Conservation (phyloP, 2,888 invertebrate species). For the Drosophila phalerata region DNA sequence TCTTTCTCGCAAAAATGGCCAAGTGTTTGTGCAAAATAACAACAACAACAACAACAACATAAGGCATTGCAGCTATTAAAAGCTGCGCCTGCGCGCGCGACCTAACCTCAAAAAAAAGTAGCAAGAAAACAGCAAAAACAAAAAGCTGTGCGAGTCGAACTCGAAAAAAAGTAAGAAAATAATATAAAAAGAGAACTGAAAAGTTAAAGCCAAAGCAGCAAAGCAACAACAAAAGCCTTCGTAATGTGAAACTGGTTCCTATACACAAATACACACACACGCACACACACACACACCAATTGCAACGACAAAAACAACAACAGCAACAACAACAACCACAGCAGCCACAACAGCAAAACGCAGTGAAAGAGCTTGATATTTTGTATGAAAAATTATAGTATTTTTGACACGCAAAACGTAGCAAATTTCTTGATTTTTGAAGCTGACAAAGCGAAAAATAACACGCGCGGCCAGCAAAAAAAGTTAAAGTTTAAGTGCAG, state of each 20-base stretch:
- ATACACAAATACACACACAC: conserved; percentile 36
- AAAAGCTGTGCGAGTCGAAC: conserved; percentile 54
- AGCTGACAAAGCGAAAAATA: conserved; percentile 62
- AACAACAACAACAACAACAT: conserved; percentile 36
- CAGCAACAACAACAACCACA: conserved; percentile 26
- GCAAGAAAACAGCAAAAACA: conserved; percentile 13
- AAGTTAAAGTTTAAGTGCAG: conserved; percentile 28
- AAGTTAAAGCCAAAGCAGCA: conserved; percentile 39
- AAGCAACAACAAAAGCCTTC: conserved; percentile 62
- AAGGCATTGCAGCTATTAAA: conserved; percentile 43
- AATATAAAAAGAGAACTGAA: conserved; percentile 51
- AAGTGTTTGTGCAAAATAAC: conserved; percentile 57
- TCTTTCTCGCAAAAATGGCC: conserved; percentile 54
- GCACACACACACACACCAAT: conserved; percentile 33
- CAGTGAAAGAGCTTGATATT: conserved; percentile 66
- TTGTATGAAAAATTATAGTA: conserved; percentile 29
- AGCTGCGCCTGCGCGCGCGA: conserved; percentile 71
- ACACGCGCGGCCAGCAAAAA: conserved; percentile 46
- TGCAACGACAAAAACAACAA: conserved; percentile 51
- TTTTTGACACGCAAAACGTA: conserved; percentile 62
- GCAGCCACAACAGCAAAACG: conserved; percentile 57
- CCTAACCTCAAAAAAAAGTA: conserved; percentile 69
- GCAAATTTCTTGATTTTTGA: conserved; percentile 42
- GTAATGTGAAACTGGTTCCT: conserved; percentile 79
- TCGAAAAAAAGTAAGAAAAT: conserved; percentile 34